These are phyloP conservation scores for Solenodon paradoxus DNA, from an alignment of 2,113 vertebrate genomes.

Conservation along the genomic window DNA sequence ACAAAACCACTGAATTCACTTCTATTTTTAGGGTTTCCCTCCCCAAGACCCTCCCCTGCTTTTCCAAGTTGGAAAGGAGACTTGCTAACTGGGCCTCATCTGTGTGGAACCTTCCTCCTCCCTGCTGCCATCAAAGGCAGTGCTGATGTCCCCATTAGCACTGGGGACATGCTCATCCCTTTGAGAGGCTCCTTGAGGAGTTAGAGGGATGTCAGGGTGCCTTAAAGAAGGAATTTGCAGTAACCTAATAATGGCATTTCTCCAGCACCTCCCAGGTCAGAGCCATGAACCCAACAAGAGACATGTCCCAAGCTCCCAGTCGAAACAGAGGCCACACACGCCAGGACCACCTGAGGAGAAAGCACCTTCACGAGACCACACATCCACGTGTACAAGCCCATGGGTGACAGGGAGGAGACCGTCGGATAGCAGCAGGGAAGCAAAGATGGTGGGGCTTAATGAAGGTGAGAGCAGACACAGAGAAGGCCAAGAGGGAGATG, in stretches of 20 bases:
- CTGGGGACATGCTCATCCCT: not conserved
- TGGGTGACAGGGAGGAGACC: no score
- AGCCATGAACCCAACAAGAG: not conserved
- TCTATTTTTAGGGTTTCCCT: not conserved
- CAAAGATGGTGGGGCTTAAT: no score
- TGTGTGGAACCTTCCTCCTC: not conserved
- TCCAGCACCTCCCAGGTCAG: not conserved
- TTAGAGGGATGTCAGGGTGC: not conserved
- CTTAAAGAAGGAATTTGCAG: not conserved
- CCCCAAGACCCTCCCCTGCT: not conserved
- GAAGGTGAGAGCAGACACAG: no score
- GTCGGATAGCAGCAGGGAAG: no score
- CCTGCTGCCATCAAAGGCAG: not conserved
- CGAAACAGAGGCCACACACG: not conserved
- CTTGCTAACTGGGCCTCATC: fast-evolving
- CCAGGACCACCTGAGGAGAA: not conserved
- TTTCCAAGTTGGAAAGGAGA: not conserved
- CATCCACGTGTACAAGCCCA: not conserved
- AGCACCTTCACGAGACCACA: not conserved
- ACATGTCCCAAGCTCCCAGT: not conserved
- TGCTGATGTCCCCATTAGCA: no score
- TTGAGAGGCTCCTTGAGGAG: not conserved
- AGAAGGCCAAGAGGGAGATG: not conserved
- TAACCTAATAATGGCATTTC: not conserved
- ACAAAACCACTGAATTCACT: not conserved